phyloP scores from a whole-genome alignment of 2,888 invertebrate species.

The Carcina quercana region DNA sequence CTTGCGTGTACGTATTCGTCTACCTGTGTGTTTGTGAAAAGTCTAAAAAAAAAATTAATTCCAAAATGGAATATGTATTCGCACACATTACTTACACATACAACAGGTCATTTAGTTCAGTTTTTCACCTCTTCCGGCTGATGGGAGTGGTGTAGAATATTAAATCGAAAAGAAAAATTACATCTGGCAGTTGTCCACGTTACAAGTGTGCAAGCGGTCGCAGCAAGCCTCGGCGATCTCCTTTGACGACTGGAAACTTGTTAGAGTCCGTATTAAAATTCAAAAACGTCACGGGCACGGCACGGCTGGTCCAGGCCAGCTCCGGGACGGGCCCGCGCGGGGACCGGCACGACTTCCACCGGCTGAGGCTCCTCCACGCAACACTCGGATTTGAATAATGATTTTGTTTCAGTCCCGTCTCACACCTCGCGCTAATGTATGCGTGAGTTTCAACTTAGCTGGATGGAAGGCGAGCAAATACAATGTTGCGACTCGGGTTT shows the following conservation, averaged over 20 bases:
- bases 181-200: constrained; percentile 24
- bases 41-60: too few species aligned
- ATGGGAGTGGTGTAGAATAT: too few species aligned
- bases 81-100: too few species aligned
- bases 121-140: too few species aligned
- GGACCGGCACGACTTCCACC: too few species aligned
- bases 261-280: constrained; percentile 73
- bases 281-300: constrained; percentile 69
- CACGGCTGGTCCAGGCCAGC: constrained; percentile 71
- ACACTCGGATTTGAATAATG: constrained; percentile 74
- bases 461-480: constrained; percentile 45
- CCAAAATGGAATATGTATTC: too few species aligned
- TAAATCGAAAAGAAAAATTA: too few species aligned
- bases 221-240: constrained; percentile 52
- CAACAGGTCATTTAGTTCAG: too few species aligned
- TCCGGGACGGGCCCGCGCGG: too few species aligned
- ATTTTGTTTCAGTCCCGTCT: constrained; percentile 63
- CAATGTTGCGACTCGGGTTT: too few species aligned
- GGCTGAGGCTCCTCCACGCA: constrained; percentile 70
- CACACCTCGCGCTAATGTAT: constrained; percentile 60
- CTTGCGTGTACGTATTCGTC: too few species aligned
- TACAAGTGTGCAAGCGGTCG: constrained; percentile 22
- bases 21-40: too few species aligned
- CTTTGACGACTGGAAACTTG: constrained; percentile 70
- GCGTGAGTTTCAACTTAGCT: constrained; percentile 65